Evolutionary conservation across 1,140 invertebrate genomes (phyloP).

Genomic region (Spodoptera frugiperda): DNA sequence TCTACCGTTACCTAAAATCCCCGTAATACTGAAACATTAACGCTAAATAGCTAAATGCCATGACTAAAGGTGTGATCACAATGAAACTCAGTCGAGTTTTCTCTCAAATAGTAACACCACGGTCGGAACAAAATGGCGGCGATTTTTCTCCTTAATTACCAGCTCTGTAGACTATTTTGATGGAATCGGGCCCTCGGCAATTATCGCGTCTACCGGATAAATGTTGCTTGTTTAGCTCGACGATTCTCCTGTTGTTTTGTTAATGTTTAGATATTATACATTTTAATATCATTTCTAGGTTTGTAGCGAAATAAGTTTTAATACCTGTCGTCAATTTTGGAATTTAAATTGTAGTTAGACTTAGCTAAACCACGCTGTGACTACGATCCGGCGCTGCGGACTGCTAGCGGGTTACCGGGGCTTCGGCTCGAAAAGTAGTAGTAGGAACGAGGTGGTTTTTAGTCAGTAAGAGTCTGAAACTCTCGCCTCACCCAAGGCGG

Average conservation of each 20-base stretch:
- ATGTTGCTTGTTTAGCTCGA: slow-evolving; percentile 39
- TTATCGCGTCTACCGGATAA: slow-evolving; percentile 55
- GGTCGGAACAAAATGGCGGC: slow-evolving; percentile 49
- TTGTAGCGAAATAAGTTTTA: too few relatives aligned
- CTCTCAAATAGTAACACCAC: background rate
- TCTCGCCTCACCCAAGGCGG: too few relatives aligned
- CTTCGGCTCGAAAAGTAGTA: too few relatives aligned
- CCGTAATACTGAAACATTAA: background rate
- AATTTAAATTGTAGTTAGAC: too few relatives aligned
- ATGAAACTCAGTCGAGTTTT: slow-evolving; percentile 9
- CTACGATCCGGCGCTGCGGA: too few relatives aligned
- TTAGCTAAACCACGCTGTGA: too few relatives aligned
- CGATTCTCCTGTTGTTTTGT: background rate
- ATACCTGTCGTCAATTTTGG: too few relatives aligned
- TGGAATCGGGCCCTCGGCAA: slow-evolving; percentile 56
- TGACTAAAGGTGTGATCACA: background rate
- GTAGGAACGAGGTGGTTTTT: too few relatives aligned
- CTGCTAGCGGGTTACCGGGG: too few relatives aligned
- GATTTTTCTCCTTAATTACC: slow-evolving; percentile 65
- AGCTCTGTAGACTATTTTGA: slow-evolving; percentile 60
- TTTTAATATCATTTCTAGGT: too few relatives aligned
- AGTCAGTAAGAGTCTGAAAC: too few relatives aligned
- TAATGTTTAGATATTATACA: background rate
- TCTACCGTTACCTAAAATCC: too few relatives aligned
- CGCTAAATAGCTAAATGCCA: background rate